Evolutionary conservation across 2,888 invertebrate genomes (phyloP), one percentile per base, ranked within the genome.

Genomic region (Tiphia femorata): DNA sequence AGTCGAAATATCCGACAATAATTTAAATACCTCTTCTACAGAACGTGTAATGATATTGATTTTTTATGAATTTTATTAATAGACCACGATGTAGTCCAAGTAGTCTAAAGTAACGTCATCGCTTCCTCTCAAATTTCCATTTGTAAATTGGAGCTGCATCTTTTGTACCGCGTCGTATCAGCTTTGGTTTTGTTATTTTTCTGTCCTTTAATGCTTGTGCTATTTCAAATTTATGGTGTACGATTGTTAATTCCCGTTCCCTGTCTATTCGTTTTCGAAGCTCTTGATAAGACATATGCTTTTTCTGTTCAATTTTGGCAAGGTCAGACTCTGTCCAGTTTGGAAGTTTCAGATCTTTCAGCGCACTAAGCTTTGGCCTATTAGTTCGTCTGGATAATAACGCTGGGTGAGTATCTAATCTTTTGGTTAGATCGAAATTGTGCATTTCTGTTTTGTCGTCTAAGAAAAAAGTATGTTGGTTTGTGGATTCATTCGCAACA

Each of bases 41-140:
- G n/a, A n/a, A n/a, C n/a, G n/a, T n/a, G n/a, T n/a, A 35, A 17
- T 7, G 7, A 35, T 35, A 8, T 17, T 1, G 8, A 37, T 5
- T 17, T 17, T 6, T 5, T 14, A 19, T 35, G 12, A 21, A 29
- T 0, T n/a, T n/a, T 6, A 33, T 33, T 23, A 7, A 29, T 10
- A 23, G 3, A 23, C 14, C 12, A 8, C 25, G 25, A 42, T 6
- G n/a, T 35, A 12, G 1, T n/a, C n/a, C n/a, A n/a, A n/a, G n/a
- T n/a, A n/a, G n/a, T n/a, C 44, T 8, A 40, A 10, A 49, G 12
- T 3, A 7, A 47, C 38, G 47, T 88, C 85, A 94, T 84, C 89
- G 90, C 79, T 95, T 95, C 67, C 96, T 87, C 79, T 93, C 90
- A 77, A 91, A 94, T 67, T 90, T 90, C 87, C 95, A 96, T 71